phyloP scores from a whole-genome alignment of 1,140 invertebrate genomes.

The Nasonia vitripennis region DNA sequence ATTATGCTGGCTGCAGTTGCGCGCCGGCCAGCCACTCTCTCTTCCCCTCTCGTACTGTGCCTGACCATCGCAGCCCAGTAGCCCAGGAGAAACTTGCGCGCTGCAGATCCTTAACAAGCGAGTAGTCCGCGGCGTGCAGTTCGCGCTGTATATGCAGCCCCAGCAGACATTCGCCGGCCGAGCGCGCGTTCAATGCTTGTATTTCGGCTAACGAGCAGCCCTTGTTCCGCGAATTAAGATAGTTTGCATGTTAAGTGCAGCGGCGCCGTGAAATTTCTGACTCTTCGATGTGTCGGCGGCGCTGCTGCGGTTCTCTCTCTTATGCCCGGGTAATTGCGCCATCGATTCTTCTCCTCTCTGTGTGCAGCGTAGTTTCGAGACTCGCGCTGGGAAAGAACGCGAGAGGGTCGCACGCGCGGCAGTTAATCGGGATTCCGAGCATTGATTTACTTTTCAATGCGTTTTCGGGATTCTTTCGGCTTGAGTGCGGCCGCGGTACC shows the following conservation, averaged over 20 bases:
- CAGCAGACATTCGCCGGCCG: neutral
- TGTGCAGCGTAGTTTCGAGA: neutral
- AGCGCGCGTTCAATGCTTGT: conserved; percentile 15
- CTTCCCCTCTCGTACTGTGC: neutral
- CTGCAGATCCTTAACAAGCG: conserved; percentile 30
- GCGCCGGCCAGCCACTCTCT: neutral
- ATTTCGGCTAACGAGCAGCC: conserved; percentile 38
- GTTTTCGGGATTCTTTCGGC: too few species aligned
- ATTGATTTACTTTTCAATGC: too few species aligned
- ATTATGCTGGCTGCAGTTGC: conserved; percentile 26
- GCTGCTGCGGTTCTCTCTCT: neutral
- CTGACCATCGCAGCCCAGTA: neutral
- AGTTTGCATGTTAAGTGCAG: conserved; percentile 28
- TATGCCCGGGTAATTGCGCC: neutral
- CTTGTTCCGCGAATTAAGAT: conserved; percentile 42
- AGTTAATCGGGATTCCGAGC: too few species aligned
- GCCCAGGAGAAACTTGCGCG: neutral
- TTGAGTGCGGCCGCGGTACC: too few species aligned
- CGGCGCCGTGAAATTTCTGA: conserved; percentile 12
- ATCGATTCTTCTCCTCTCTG: neutral
- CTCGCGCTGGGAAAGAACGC: neutral
- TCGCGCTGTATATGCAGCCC: too few species aligned
- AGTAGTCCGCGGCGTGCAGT: neutral
- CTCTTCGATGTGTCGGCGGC: neutral
- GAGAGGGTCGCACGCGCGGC: neutral